Evolutionary conservation across 2,888 invertebrate genomes (phyloP).

Genomic region (Tubulanus polymorphus): DNA sequence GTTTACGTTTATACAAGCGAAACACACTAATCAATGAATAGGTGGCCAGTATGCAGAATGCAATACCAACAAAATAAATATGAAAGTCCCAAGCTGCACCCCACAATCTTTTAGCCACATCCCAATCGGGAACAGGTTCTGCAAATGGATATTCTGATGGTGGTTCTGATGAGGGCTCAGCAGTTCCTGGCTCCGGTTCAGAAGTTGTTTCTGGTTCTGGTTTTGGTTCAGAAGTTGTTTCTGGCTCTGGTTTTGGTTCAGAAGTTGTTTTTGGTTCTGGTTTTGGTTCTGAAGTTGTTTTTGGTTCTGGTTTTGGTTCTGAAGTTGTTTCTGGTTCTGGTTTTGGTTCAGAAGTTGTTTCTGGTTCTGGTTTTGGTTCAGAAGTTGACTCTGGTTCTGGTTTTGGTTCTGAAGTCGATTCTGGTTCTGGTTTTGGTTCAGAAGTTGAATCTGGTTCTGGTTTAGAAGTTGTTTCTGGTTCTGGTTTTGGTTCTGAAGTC

Average conservation of each 20-base stretch:
- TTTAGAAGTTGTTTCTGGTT: constrained; percentile 7
- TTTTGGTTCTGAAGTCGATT: neutral
- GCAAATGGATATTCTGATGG: constrained; percentile 18
- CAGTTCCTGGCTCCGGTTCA: constrained; percentile 2
- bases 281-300: constrained; percentile 5
- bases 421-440: neutral
- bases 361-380: constrained; percentile 8
- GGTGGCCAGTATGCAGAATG: constrained; percentile 78
- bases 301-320: constrained; percentile 3
- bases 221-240: constrained; percentile 15
- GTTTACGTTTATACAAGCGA: constrained; percentile 79
- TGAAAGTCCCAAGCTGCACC: constrained; percentile 88
- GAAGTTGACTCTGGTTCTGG: constrained; percentile 5
- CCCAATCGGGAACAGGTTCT: constrained; percentile 47
- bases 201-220: constrained; percentile 14
- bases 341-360: neutral
- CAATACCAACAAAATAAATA: constrained; percentile 78
- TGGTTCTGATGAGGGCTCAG: constrained; percentile 6
- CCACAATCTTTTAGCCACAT: constrained; percentile 36
- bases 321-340: neutral
- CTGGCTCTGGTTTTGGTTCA: constrained; percentile 6
- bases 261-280: constrained; percentile 5
- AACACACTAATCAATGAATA: constrained; percentile 83
- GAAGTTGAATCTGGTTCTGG: constrained; percentile 1
- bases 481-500: constrained; percentile 8